phyloP scores from a whole-genome alignment of 1,140 invertebrate genomes.

The Spodoptera frugiperda region DNA sequence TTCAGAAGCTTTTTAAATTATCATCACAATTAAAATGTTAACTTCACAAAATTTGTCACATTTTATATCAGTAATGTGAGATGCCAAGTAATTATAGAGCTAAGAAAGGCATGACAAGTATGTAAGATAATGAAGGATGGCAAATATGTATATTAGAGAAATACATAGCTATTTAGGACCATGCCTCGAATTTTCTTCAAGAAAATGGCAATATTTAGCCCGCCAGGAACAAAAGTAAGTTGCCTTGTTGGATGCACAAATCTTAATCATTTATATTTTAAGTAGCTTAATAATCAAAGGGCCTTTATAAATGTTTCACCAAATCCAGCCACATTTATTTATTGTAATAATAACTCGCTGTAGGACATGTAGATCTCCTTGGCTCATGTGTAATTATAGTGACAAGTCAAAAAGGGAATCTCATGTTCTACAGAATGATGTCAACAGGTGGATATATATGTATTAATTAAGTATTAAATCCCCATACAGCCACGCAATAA shows the following conservation, averaged over 20 bases:
- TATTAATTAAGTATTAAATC: conserved; percentile 23
- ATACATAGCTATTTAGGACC: conserved; percentile 25
- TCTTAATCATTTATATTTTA: conserved; percentile 27
- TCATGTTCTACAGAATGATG: background rate
- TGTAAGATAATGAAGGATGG: conserved; percentile 13
- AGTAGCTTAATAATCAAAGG: conserved; percentile 10
- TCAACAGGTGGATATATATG: conserved; percentile 7
- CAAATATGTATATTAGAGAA: conserved; percentile 7
- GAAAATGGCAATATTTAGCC: conserved; percentile 21
- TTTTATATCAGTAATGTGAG: conserved; percentile 32
- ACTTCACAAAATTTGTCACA: conserved; percentile 51
- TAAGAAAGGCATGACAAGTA: conserved; percentile 26
- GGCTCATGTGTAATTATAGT: background rate
- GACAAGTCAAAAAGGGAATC: background rate
- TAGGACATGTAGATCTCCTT: background rate
- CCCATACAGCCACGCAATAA: conserved; percentile 23
- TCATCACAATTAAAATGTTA: conserved; percentile 55
- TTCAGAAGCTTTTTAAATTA: conserved; percentile 52
- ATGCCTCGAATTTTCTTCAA: conserved; percentile 27
- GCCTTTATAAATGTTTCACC: background rate
- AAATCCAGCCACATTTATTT: conserved; percentile 13
- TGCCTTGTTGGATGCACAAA: conserved; percentile 16
- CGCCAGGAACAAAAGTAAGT: conserved; percentile 10
- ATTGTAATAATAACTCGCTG: background rate
- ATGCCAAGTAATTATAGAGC: conserved; percentile 1